Conservation (phyloP, 2,888 invertebrate species). For the Aspidapion aeneum region DNA sequence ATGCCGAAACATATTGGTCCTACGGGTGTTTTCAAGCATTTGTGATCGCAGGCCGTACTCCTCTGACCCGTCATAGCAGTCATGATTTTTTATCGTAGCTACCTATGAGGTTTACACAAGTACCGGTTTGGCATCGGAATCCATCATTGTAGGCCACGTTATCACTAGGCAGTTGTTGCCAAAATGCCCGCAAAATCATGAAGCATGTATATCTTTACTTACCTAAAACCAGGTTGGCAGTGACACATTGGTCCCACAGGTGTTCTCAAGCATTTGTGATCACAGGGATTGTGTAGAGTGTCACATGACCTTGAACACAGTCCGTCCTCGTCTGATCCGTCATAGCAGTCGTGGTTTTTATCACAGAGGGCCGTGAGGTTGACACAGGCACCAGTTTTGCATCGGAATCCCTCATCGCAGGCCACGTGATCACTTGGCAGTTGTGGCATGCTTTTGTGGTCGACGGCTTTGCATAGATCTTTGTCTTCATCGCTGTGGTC, state of each 20-base stretch:
- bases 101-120: too few species aligned
- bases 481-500: slow-evolving; percentile 68
- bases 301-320: slow-evolving; percentile 56
- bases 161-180: slow-evolving; percentile 1
- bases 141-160: slow-evolving; percentile 45
- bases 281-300: slow-evolving; percentile 48
- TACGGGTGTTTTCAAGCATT: too few species aligned
- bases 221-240: slow-evolving; percentile 59
- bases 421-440: too few species aligned
- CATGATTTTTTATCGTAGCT: too few species aligned
- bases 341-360: slow-evolving; percentile 58
- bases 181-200: too few species aligned
- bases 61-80: too few species aligned
- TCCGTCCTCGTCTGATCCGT: slow-evolving; percentile 67
- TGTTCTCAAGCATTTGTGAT: slow-evolving; percentile 58
- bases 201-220: slow-evolving; percentile 5
- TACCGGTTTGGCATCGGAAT: slow-evolving; percentile 58
- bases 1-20: too few species aligned
- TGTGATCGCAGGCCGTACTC: too few species aligned
- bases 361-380: slow-evolving; percentile 63
- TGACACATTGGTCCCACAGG: slow-evolving; percentile 65
- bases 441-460: slow-evolving; percentile 6
- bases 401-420: slow-evolving; percentile 40
- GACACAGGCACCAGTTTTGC: slow-evolving; percentile 63
- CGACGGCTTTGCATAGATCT: slow-evolving; percentile 20